Percentiles rank a stretch among this genome's conserved stretches.
These are phyloP conservation scores for Ursus arctos DNA, from an alignment of 2,113 vertebrate species.

Conservation along the genomic window DNA sequence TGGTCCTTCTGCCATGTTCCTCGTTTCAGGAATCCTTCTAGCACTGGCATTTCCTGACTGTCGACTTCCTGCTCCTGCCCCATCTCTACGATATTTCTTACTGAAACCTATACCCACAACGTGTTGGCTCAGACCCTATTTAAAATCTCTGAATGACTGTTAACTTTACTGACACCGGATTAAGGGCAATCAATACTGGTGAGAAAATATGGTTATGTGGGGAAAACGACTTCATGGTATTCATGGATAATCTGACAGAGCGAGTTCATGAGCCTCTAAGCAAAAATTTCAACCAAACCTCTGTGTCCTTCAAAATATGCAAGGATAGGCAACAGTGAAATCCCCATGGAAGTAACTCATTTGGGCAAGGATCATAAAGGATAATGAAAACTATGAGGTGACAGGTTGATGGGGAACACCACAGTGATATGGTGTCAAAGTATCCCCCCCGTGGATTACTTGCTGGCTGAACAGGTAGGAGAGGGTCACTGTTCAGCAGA, in stretches of 20 bases:
- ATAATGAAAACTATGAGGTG: slow-evolving; percentile 1
- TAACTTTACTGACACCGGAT: not conserved
- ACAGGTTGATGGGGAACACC: not conserved
- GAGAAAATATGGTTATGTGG: not conserved
- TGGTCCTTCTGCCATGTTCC: not conserved
- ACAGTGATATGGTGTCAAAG: not conserved
- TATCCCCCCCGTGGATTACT: not conserved
- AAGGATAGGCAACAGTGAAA: not conserved
- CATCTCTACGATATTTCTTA: not conserved
- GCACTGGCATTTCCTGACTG: not conserved
- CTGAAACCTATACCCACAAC: not conserved
- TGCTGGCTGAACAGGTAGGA: not conserved
- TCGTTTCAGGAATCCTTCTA: not conserved
- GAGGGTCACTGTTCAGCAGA: not conserved
- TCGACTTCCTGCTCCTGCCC: not conserved
- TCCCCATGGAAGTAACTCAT: not conserved
- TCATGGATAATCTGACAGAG: not conserved
- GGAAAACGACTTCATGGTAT: not conserved
- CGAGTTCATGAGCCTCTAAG: slow-evolving; percentile 23
- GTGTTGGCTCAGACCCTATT: not conserved
- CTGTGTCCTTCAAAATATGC: not conserved
- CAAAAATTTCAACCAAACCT: not conserved
- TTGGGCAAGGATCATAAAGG: not conserved
- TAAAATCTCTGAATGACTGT: not conserved
- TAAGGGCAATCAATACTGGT: not conserved